phyloP scores from a whole-genome alignment of 2,888 invertebrate species.

The Cosmorhoe ocellata region DNA sequence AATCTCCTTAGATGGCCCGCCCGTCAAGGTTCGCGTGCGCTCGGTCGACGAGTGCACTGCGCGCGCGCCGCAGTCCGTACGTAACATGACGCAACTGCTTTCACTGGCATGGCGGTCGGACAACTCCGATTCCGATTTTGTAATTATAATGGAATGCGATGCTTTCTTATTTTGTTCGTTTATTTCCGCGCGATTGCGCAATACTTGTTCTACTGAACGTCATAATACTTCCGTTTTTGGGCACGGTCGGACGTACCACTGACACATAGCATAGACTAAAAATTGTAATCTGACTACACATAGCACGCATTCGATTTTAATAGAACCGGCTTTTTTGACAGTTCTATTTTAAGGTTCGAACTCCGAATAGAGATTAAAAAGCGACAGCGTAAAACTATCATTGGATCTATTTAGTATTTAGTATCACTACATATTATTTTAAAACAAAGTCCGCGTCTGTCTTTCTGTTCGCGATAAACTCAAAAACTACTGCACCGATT shows the following conservation, averaged over 20 bases:
- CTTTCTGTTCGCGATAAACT: too few species aligned
- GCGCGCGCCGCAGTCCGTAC: too few species aligned
- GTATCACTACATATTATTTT: too few species aligned
- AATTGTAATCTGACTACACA: too few species aligned
- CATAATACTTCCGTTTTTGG: constrained; percentile 65
- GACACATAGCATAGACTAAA: not conserved
- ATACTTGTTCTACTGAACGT: constrained; percentile 46
- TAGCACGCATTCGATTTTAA: constrained; percentile 4
- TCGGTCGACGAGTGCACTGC: constrained; percentile 17
- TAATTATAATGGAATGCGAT: constrained; percentile 73
- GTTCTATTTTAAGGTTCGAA: constrained; percentile 6
- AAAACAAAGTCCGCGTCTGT: too few species aligned
- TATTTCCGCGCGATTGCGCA: constrained; percentile 62
- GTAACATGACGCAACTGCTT: constrained; percentile 61
- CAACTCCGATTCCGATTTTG: constrained; percentile 58
- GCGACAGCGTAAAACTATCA: too few species aligned
- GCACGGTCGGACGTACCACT: constrained; percentile 23
- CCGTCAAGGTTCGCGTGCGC: constrained; percentile 14
- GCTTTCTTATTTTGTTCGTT: constrained; percentile 71
- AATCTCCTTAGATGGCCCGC: constrained; percentile 8
- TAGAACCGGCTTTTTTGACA: constrained; percentile 3
- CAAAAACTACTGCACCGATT: too few species aligned
- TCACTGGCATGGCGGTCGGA: constrained; percentile 47
- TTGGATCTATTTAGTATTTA: too few species aligned
- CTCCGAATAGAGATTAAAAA: not conserved